These are phyloP conservation scores for Thamnaconus septentrionalis DNA, from an alignment of 2,113 vertebrate species.

Conservation along the genomic window DNA sequence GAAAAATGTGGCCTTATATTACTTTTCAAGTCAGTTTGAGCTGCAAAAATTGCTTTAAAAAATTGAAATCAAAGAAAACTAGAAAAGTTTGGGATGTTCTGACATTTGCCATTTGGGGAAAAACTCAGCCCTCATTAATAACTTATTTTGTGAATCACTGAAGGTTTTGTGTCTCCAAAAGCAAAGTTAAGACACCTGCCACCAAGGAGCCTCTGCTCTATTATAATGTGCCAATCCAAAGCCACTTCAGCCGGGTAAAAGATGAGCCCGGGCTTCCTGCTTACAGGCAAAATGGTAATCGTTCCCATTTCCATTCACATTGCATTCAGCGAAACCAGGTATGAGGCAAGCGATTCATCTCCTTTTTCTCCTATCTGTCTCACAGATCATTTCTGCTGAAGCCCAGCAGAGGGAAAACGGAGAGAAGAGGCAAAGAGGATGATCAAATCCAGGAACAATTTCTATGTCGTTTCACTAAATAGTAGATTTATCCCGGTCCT, in stretches of 20 bases:
- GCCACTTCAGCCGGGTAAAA: conserved; percentile 37
- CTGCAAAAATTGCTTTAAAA: too few relatives aligned
- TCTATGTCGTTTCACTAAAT: conserved; percentile 61
- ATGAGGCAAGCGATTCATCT: conserved; percentile 43
- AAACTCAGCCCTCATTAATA: background rate
- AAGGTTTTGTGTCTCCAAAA: conserved; percentile 1
- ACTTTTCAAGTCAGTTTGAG: too few relatives aligned
- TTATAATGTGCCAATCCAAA: conserved; percentile 25
- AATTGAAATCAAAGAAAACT: too few relatives aligned
- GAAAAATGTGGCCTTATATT: too few relatives aligned
- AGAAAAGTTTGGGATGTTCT: too few relatives aligned
- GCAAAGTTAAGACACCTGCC: conserved; percentile 17
- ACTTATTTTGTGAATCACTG: conserved; percentile 5
- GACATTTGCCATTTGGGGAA: too few relatives aligned
- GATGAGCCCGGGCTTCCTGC: conserved; percentile 21
- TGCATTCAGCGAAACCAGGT: conserved; percentile 50
- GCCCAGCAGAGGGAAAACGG: conserved; percentile 39
- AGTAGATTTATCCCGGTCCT: conserved; percentile 55
- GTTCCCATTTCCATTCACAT: conserved; percentile 43
- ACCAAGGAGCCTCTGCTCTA: background rate
- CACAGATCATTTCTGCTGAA: conserved; percentile 48
- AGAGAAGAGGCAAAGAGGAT: conserved; percentile 44
- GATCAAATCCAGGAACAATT: conserved; percentile 59
- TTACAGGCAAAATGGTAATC: conserved; percentile 38
- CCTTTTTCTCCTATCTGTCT: conserved; percentile 8